phyloP scores from a whole-genome alignment of 2,888 invertebrate genomes.

The Apodemia mormo region DNA sequence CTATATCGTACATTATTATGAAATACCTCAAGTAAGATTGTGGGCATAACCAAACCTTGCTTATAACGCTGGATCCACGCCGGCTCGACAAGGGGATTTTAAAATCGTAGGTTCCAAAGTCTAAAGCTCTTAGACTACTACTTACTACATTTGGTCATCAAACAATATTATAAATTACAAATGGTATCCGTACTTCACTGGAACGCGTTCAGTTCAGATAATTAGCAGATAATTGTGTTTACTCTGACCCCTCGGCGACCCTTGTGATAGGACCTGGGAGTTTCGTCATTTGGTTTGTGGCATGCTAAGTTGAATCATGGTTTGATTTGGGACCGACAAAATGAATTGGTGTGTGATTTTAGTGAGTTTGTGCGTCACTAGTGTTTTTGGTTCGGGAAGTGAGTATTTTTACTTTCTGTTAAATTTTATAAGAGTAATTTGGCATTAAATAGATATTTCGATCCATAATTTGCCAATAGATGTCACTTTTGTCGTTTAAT shows the following conservation, averaged over 20 bases:
- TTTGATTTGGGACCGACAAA: conserved; percentile 50
- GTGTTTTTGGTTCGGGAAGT: conserved; percentile 63
- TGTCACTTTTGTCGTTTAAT: too few relatives aligned
- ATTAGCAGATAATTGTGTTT: conserved; percentile 65
- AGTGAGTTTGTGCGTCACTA: conserved; percentile 62
- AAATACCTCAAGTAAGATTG: too few relatives aligned
- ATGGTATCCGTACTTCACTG: conserved; percentile 13
- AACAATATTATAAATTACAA: conserved; percentile 18
- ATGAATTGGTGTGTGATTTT: conserved; percentile 69
- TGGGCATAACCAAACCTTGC: too few relatives aligned
- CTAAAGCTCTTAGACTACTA: background rate
- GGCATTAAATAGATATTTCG: too few relatives aligned
- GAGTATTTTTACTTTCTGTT: conserved; percentile 44
- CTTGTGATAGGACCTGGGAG: conserved; percentile 48
- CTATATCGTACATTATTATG: too few relatives aligned
- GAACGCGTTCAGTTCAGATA: conserved; percentile 49
- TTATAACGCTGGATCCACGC: too few relatives aligned
- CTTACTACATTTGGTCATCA: conserved; percentile 10
- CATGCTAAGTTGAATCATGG: conserved; percentile 52
- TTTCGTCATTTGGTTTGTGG: conserved; percentile 61
- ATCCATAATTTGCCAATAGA: too few relatives aligned
- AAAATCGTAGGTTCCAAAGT: too few relatives aligned
- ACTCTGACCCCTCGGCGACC: conserved; percentile 58
- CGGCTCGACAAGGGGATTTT: too few relatives aligned
- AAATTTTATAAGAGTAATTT: too few relatives aligned